Conservation (phyloP, 2,797 vertebrate genomes). For the Dromococcyx pavoninus region DNA sequence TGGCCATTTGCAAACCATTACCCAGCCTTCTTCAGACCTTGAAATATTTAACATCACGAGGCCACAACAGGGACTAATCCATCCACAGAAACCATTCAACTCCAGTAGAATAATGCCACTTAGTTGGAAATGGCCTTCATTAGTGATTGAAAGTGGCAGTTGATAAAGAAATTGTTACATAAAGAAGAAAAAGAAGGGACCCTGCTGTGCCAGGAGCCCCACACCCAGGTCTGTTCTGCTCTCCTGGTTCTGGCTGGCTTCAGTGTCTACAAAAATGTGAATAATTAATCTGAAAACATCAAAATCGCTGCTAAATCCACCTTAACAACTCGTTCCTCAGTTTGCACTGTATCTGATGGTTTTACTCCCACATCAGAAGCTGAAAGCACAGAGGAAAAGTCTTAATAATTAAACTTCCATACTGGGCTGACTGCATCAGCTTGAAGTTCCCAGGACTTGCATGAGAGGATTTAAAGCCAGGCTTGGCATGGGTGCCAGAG, state of each 20-base stretch:
- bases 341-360: background rate
- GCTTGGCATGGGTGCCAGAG: background rate
- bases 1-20: conserved; percentile 25
- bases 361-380: background rate
- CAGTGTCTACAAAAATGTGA: background rate
- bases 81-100: background rate
- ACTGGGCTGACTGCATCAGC: background rate
- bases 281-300: conserved; percentile 14
- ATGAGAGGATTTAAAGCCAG: background rate
- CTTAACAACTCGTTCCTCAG: background rate
- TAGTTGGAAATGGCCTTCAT: background rate
- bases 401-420: background rate
- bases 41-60: background rate
- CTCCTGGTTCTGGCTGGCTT: background rate
- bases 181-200: background rate
- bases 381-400: background rate
- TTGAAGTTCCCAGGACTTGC: background rate
- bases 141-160: background rate
- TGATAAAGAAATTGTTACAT: background rate
- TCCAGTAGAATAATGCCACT: background rate
- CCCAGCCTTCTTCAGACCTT: background rate
- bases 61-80: background rate
- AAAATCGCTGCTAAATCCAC: background rate
- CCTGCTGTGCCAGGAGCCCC: background rate
- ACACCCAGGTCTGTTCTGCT: background rate